These are phyloP conservation scores for Melinaea marsaeus DNA, from an alignment of 2,888 invertebrate genomes.

Conservation along the genomic window DNA sequence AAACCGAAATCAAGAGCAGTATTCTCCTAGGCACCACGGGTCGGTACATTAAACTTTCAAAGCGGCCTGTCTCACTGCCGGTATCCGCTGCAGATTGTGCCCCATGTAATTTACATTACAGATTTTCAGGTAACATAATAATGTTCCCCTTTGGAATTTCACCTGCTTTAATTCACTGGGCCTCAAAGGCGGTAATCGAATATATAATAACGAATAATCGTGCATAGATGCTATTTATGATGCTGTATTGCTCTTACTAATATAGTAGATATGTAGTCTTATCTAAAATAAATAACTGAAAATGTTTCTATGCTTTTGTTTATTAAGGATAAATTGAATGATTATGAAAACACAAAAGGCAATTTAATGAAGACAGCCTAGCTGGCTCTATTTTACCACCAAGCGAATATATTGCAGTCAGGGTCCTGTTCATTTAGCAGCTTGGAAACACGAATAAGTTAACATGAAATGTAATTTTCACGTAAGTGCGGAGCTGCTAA, in stretches of 20 bases:
- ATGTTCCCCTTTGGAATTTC: constrained; percentile 32
- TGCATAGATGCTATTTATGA: constrained; percentile 6
- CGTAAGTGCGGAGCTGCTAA: constrained; percentile 31
- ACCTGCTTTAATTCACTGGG: constrained; percentile 22
- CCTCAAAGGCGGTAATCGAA: constrained; percentile 18
- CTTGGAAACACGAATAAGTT: constrained; percentile 33
- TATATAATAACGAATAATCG: constrained; percentile 16
- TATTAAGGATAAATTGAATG: background rate
- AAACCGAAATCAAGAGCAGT: constrained; percentile 58
- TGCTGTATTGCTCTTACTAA: too few relatives aligned
- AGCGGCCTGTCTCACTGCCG: constrained; percentile 44
- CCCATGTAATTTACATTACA: constrained; percentile 57
- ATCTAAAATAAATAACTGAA: background rate
- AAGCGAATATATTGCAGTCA: constrained; percentile 35
- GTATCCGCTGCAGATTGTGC: constrained; percentile 50
- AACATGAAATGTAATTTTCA: constrained; percentile 35
- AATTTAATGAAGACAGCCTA: constrained; percentile 13
- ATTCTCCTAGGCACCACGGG: constrained; percentile 52
- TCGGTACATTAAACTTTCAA: constrained; percentile 66
- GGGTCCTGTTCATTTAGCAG: constrained; percentile 32
- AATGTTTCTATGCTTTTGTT: constrained; percentile 21
- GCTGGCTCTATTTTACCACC: constrained; percentile 26
- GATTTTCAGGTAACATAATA: constrained; percentile 46
- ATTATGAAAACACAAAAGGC: constrained; percentile 8
- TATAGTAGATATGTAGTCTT: too few relatives aligned